Base-by-base conservation (phyloP, 2,113 vertebrate species). In the Tor tambroides region DNA sequence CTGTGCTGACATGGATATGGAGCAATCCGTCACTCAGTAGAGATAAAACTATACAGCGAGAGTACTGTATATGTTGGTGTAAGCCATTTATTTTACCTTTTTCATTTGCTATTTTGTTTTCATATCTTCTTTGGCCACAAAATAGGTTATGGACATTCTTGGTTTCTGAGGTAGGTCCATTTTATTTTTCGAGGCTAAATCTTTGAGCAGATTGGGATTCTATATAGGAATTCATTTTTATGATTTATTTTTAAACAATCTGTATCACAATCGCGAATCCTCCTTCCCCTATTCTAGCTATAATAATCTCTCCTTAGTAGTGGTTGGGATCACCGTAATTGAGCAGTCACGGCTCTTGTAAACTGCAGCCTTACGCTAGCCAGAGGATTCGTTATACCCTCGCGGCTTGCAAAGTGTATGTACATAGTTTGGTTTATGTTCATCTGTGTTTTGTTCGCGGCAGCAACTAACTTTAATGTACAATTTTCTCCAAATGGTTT, bases 301-400 rank as follows among this genome's bases (percentile, higher is more conserved):
- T 35, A 17, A 76, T 43, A 17, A 76, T 76, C n/a, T 19, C 35
- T 38, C 43, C 14, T 69, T 5, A 32, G 65, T 30, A 69, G 65
- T 71, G 67, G 67, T 15, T 32, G 14, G 67, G 67, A 71, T 14
- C 14, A 71, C 30, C 1, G 67, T 30, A 63, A 14, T 28, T 10
- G n/a, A 14, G 61, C 67, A 35, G 67, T 71, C 67, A 63, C 11
- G n/a, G 30, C 32, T 71, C 67, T 71, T 71, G 67, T 71, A 71
- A 63, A 6, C 4, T 28, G 11, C 2, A 65, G 26, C 12, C 12
- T 1, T 65, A 65, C 15, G 6, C 75, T 8, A 78, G 46, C 75
- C 75, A 49, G 46, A 15, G 23, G 75, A 21, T 46, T 77, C 19
- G 2, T 15, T 12, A 43, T 43, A n/a, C 7, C 59, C 61, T 78